Base-by-base conservation (phyloP, 2,797 vertebrate species). In the Diplodus puntazzo region DNA sequence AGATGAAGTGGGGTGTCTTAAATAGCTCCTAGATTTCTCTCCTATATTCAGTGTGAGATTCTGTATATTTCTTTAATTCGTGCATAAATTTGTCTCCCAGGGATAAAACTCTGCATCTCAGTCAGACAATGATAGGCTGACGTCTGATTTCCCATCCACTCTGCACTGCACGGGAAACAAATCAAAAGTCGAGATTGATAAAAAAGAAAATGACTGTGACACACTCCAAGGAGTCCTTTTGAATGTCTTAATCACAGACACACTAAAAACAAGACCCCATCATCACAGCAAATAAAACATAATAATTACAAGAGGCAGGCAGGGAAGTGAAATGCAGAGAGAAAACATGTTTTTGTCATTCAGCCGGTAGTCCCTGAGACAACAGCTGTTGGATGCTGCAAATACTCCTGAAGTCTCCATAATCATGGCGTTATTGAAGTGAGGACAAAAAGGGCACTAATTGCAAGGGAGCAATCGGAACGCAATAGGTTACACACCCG, bases 261-360 rank as follows among this genome's bases (percentile, higher is more conserved):
- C 96, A 97, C 97, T 98, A 98, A 99, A 95, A 97, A 98, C 97
- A 97, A 97, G 97, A 97, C 97, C 96, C 94, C 95, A 93, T 95
- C 95, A 95, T 94, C 93, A 94, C 93, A 93, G 90, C 94, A 95
- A 95, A 95, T 95, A 95, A 96, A 95, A 95, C 95, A 95, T 93
- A 96, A 96, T 95, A 96, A 96, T 96, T 95, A 96, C 94, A 95
- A 95, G 95, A 95, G 93, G 94, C 94, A 94, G 92, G 93, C 94
- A 94, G 94, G 94, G 94, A 97, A 97, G 97, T 97, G 94, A 98
- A 97, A 97, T 96, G 97, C 97, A 95, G 97, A 96, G 93, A 94
- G 95, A 97, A 98, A 99, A 99, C 96, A 98, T 98, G 98, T 99
- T 99, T 99, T 99, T 99, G 98, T 99, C 97, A 98, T 98, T 98